Conservation (phyloP, 1,140 invertebrate genomes). For the Heliothis subflexa region DNA sequence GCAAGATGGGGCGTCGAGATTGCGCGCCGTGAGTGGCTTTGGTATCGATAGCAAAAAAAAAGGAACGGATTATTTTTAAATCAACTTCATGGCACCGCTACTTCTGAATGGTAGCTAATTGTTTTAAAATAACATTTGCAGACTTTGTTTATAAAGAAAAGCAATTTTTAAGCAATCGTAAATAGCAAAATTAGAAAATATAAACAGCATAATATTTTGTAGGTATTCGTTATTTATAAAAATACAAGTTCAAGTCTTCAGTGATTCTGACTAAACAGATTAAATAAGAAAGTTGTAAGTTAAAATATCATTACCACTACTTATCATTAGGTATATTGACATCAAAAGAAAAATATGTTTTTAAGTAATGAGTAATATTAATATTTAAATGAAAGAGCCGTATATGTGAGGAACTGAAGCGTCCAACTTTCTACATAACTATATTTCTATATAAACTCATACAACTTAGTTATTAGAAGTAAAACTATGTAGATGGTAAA, state of each 20-base stretch:
- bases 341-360: not conserved
- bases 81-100: constrained; percentile 1
- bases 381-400: not conserved
- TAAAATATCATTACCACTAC: too few relatives aligned
- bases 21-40: constrained; percentile 69
- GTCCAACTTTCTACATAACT: constrained; percentile 13
- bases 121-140: not conserved
- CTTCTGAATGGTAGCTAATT: constrained; percentile 22
- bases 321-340: too few relatives aligned
- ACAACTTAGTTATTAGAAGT: constrained; percentile 14
- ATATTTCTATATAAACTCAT: constrained; percentile 23
- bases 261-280: too few relatives aligned
- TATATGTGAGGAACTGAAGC: not conserved
- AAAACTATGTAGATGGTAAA: constrained; percentile 23
- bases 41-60: constrained; percentile 64
- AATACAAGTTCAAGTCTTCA: too few relatives aligned
- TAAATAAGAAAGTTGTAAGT: too few relatives aligned
- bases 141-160: not conserved
- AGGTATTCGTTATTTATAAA: not conserved
- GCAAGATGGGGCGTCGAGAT: constrained; percentile 78
- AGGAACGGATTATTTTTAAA: constrained; percentile 1
- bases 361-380: constrained; percentile 1
- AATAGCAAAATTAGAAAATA: not conserved
- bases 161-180: constrained; percentile 3
- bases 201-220: not conserved